phyloP scores from a whole-genome alignment of 2,797 vertebrate species.

The Lagothrix lagotricha region DNA sequence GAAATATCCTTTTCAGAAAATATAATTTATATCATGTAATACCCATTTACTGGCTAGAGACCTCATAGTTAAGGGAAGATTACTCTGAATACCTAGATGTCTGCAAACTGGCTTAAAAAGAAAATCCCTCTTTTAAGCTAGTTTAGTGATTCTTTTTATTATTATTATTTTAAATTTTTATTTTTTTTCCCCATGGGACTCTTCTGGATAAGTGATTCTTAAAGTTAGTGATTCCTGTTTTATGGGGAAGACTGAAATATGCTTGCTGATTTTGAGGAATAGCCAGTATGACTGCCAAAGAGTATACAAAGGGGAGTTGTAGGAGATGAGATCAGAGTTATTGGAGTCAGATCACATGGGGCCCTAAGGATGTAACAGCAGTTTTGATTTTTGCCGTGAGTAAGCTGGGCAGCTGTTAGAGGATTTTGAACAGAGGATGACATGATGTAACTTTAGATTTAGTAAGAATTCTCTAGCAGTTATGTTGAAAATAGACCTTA shows the following conservation, averaged over 20 bases:
- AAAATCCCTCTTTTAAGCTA: background rate
- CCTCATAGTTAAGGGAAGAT: background rate
- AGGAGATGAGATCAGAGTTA: background rate
- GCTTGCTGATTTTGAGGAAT: background rate
- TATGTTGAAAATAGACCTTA: conserved; percentile 1
- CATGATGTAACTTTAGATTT: conserved; percentile 34
- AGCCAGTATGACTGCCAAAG: background rate
- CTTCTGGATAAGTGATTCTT: too few species aligned
- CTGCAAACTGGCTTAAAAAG: background rate
- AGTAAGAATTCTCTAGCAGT: background rate
- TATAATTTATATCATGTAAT: conserved; percentile 7
- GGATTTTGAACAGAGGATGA: background rate
- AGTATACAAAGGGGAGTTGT: background rate
- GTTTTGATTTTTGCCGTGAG: background rate
- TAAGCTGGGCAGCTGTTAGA: background rate
- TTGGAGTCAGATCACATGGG: background rate
- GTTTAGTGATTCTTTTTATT: background rate
- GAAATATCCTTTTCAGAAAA: background rate
- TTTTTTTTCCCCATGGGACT: too few species aligned
- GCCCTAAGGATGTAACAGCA: background rate
- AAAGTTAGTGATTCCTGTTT: conserved; percentile 34
- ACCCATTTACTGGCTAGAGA: background rate
- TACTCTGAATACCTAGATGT: background rate
- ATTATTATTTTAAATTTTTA: too few species aligned
- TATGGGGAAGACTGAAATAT: background rate